Percentiles rank a stretch among this genome's conserved stretches.
These are phyloP conservation scores for Myotis pilosus DNA, from an alignment of 2,797 vertebrate genomes.

Conservation along the genomic window DNA sequence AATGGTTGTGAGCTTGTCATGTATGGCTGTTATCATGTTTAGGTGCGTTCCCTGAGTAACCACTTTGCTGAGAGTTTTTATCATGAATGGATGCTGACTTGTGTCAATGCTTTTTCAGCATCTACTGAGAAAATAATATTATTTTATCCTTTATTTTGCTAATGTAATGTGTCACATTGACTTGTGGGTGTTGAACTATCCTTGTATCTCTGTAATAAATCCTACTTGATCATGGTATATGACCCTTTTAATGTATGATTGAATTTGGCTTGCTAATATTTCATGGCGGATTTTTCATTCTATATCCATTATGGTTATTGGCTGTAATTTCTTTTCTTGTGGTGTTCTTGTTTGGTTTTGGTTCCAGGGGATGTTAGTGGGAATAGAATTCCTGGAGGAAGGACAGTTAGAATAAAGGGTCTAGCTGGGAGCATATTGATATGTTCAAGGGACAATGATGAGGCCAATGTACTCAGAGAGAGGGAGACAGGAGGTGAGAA, in stretches of 20 bases:
- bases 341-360: neutral
- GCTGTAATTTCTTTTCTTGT: neutral
- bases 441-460: neutral
- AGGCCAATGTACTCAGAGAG: neutral
- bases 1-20: conserved; percentile 79
- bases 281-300: neutral
- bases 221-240: neutral
- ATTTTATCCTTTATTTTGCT: neutral
- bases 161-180: neutral
- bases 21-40: neutral
- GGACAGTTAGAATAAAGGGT: neutral
- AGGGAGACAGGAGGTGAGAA: neutral
- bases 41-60: neutral
- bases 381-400: neutral
- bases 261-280: neutral
- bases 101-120: neutral
- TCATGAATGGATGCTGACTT: neutral
- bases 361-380: neutral
- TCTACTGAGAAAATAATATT: neutral
- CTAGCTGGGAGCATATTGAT: neutral
- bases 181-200: neutral
- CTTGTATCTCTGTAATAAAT: neutral
- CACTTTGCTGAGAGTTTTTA: neutral
- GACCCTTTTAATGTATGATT: neutral
- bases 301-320: neutral